A percentile compares a stretch with the other conserved stretches of the same genome.
These are phyloP conservation scores for Datnioides undecimradiatus DNA, from an alignment of 2,113 vertebrate genomes.

Conservation along the genomic window DNA sequence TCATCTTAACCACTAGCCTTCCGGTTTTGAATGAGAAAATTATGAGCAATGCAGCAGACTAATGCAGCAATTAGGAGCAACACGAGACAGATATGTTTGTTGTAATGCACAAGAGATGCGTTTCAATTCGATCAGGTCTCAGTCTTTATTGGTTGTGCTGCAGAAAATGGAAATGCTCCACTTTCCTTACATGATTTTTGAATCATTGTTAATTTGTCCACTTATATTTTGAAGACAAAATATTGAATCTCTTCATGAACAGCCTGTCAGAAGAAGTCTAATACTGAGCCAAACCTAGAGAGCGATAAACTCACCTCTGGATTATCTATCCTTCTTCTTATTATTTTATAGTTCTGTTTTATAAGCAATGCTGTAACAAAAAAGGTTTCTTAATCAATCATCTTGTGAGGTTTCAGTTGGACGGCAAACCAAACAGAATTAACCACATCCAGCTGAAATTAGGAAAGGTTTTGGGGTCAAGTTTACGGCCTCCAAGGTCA, in stretches of 20 bases:
- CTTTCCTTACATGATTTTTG: background rate
- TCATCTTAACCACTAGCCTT: conserved; percentile 5
- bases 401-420: background rate
- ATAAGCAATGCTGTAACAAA: background rate
- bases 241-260: background rate
- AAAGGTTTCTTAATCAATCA: too few species aligned
- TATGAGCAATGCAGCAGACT: background rate
- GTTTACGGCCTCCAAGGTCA: too few species aligned
- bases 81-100: conserved; percentile 17
- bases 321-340: background rate
- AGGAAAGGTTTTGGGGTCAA: too few species aligned
- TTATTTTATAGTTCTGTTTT: background rate
- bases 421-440: background rate
- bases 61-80: conserved; percentile 44
- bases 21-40: background rate
- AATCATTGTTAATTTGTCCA: background rate
- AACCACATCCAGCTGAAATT: background rate
- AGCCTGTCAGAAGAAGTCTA: background rate
- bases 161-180: conserved; percentile 4
- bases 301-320: background rate
- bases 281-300: background rate
- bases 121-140: background rate
- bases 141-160: background rate
- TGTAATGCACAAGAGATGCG: conserved; percentile 15
- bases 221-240: background rate